These are phyloP conservation scores for Miniopterus natalensis DNA, from an alignment of 2,113 vertebrate species.

Conservation along the genomic window DNA sequence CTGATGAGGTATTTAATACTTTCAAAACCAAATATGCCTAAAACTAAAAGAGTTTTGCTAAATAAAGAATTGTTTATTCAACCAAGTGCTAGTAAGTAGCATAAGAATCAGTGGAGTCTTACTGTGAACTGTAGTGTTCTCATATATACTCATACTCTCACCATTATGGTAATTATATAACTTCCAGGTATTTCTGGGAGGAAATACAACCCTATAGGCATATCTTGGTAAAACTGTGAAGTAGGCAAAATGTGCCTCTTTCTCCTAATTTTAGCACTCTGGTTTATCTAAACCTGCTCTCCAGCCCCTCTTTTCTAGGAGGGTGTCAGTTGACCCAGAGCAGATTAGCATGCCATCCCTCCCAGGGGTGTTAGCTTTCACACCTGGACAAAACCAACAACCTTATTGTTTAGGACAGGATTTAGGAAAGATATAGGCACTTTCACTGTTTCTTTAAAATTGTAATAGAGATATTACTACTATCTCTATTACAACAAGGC, in stretches of 20 bases:
- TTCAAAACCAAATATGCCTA: slow-evolving; percentile 73
- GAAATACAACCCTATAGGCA: slow-evolving; percentile 9
- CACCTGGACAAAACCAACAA: slow-evolving; percentile 50
- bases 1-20: slow-evolving; percentile 78
- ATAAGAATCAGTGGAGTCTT: slow-evolving; percentile 63
- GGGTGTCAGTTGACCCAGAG: slow-evolving; percentile 36
- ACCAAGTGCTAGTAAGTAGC: slow-evolving; percentile 49
- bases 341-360: slow-evolving; percentile 8
- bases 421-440: neutral
- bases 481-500: neutral
- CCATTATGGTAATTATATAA: slow-evolving; percentile 43
- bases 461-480: neutral
- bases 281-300: slow-evolving; percentile 62
- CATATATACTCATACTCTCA: neutral
- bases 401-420: slow-evolving; percentile 25
- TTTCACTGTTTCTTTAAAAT: slow-evolving; percentile 44
- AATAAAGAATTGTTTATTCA: slow-evolving; percentile 78
- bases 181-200: slow-evolving; percentile 48
- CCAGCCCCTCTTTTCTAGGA: slow-evolving; percentile 2
- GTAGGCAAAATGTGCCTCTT: slow-evolving; percentile 27
- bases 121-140: slow-evolving; percentile 52
- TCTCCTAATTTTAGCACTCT: neutral
- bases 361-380: slow-evolving; percentile 58
- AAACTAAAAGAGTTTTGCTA: slow-evolving; percentile 77
- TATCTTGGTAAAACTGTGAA: slow-evolving; percentile 59